These are phyloP conservation scores for Drosophila kanekoi DNA, from an alignment of 2,888 invertebrate species.

Conservation along the genomic window DNA sequence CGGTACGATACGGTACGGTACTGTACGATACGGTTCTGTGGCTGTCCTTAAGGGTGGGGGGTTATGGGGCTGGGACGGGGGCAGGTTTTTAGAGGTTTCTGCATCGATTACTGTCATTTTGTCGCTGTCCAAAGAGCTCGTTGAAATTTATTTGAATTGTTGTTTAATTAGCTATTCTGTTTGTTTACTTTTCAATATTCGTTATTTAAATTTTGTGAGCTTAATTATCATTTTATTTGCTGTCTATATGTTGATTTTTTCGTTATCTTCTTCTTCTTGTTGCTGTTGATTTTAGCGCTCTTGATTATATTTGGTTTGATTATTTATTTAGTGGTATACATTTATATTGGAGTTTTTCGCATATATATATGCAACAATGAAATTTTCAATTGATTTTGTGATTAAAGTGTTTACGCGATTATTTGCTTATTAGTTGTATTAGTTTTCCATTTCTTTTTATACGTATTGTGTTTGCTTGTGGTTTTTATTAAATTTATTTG, in stretches of 20 bases:
- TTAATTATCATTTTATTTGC: conserved; percentile 53
- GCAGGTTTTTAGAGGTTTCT: background rate
- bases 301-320: conserved; percentile 52
- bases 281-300: conserved; percentile 20
- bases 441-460: conserved; percentile 9
- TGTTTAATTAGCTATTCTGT: conserved; percentile 47
- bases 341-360: conserved; percentile 10
- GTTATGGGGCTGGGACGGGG: background rate
- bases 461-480: conserved; percentile 5
- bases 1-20: conserved; percentile 11
- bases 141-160: conserved; percentile 48
- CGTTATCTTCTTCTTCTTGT: background rate
- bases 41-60: background rate
- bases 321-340: conserved; percentile 45
- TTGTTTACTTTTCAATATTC: conserved; percentile 39
- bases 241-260: conserved; percentile 13
- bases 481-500: conserved; percentile 8
- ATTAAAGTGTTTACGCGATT: conserved; percentile 33
- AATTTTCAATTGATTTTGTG: conserved; percentile 39
- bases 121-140: conserved; percentile 41
- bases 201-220: conserved; percentile 40
- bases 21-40: background rate
- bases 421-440: conserved; percentile 29
- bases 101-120: conserved; percentile 25
- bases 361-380: conserved; percentile 19